Evolutionary conservation across 1,140 invertebrate species (phyloP).

Genomic region (Vanessa tameamea): DNA sequence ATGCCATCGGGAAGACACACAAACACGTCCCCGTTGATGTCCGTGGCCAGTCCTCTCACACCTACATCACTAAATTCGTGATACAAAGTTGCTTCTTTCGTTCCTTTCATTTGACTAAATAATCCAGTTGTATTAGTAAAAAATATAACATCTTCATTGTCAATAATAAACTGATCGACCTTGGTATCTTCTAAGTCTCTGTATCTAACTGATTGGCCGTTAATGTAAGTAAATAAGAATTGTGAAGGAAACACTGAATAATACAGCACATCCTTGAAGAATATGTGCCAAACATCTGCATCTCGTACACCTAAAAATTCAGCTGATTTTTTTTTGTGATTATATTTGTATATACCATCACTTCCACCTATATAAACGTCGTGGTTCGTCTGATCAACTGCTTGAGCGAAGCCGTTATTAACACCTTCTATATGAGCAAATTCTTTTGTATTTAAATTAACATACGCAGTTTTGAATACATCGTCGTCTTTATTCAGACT

Average conservation of each 20-base stretch:
- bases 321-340: conserved; percentile 47
- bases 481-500: conserved; percentile 51
- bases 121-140: conserved; percentile 60
- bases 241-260: conserved; percentile 59
- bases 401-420: conserved; percentile 62
- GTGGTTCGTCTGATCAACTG: conserved; percentile 55
- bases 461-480: conserved; percentile 49
- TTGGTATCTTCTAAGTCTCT: conserved; percentile 66
- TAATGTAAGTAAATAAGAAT: conserved; percentile 53
- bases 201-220: conserved; percentile 50
- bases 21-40: conserved; percentile 54
- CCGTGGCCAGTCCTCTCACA: conserved; percentile 53
- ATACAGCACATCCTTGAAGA: conserved; percentile 60
- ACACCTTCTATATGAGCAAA: conserved; percentile 51
- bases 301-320: conserved; percentile 43
- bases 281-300: conserved; percentile 59
- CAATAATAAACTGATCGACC: conserved; percentile 63
- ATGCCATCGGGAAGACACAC: conserved; percentile 57
- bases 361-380: conserved; percentile 61
- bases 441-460: conserved; percentile 61
- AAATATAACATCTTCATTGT: conserved; percentile 56
- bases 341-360: conserved; percentile 64
- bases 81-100: conserved; percentile 50
- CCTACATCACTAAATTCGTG: conserved; percentile 36
- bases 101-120: conserved; percentile 58